Evolutionary conservation across 1,140 invertebrate genomes (phyloP).

Genomic region (Colletes latitarsis): DNA sequence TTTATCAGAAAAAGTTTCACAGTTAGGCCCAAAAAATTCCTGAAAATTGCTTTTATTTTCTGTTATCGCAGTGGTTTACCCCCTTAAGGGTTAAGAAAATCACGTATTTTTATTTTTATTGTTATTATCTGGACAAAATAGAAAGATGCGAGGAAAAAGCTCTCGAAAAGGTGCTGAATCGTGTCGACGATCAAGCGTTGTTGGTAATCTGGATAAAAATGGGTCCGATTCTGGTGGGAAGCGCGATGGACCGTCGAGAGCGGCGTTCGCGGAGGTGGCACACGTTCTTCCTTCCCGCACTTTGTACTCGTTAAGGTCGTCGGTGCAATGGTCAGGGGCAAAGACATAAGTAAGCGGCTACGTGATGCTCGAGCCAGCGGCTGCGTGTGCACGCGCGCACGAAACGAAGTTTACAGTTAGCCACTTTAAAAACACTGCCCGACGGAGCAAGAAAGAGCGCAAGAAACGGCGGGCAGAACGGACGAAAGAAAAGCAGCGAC

Average conservation of each 20-base stretch:
- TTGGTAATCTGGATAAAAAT: too few species aligned
- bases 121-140: too few species aligned
- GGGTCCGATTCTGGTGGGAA: too few species aligned
- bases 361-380: slow-evolving; percentile 35
- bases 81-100: too few species aligned
- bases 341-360: slow-evolving; percentile 50
- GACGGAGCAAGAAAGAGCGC: slow-evolving; percentile 6
- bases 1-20: too few species aligned
- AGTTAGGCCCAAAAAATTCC: too few species aligned
- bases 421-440: slow-evolving; percentile 47
- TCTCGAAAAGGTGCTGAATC: too few species aligned
- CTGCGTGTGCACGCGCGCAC: slow-evolving; percentile 45
- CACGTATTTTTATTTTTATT: too few species aligned
- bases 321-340: slow-evolving; percentile 54
- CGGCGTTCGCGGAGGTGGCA: neutral
- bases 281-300: slow-evolving; percentile 26
- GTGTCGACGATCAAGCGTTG: too few species aligned
- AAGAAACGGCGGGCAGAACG: slow-evolving; percentile 3
- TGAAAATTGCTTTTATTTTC: too few species aligned
- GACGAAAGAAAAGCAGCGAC: slow-evolving; percentile 33
- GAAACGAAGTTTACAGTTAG: slow-evolving; percentile 59
- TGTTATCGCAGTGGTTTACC: too few species aligned
- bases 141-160: too few species aligned
- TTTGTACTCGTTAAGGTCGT: slow-evolving; percentile 50
- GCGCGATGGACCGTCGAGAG: neutral